Conservation (phyloP, 2,113 vertebrate genomes). For the Psilopsiagon aymara region DNA sequence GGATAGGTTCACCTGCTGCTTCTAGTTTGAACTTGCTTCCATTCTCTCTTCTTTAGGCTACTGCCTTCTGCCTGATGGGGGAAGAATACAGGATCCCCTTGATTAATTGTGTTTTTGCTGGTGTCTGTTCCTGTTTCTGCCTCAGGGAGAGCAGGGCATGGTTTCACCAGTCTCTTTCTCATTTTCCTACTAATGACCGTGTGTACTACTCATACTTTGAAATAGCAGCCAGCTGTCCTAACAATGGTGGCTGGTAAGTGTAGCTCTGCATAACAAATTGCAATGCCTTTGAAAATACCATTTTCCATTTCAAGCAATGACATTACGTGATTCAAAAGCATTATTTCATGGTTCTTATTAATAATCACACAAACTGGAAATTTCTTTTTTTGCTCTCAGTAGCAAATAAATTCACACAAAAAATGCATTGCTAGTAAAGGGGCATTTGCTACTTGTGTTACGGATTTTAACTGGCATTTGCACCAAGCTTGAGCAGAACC, state of each 20-base stretch:
- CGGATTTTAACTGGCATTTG: not conserved
- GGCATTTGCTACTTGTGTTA: slow-evolving; percentile 7
- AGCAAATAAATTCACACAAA: slow-evolving; percentile 24
- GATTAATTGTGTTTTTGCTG: not conserved
- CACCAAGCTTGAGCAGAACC: slow-evolving; percentile 2
- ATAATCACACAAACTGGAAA: not conserved
- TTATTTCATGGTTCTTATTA: not conserved
- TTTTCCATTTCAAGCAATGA: slow-evolving; percentile 16
- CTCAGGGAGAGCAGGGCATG: not conserved
- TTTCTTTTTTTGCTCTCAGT: not conserved
- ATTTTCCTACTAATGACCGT: not conserved
- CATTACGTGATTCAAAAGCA: not conserved
- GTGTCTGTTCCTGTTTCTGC: not conserved
- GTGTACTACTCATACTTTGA: not conserved
- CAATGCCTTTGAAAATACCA: not conserved
- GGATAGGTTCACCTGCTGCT: not conserved
- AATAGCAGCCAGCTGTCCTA: not conserved
- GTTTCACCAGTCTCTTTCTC: not conserved
- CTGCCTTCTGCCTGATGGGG: not conserved
- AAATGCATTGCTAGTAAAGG: slow-evolving; percentile 1
- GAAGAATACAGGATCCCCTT: not conserved
- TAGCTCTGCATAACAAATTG: not conserved
- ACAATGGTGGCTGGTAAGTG: not conserved
- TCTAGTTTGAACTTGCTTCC: not conserved
- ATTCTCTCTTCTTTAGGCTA: not conserved